A percentile compares a stretch with the other conserved stretches of the same genome.
Evolutionary conservation across 2,888 invertebrate genomes (phyloP).

Genomic region (Cosmorhoe ocellata): DNA sequence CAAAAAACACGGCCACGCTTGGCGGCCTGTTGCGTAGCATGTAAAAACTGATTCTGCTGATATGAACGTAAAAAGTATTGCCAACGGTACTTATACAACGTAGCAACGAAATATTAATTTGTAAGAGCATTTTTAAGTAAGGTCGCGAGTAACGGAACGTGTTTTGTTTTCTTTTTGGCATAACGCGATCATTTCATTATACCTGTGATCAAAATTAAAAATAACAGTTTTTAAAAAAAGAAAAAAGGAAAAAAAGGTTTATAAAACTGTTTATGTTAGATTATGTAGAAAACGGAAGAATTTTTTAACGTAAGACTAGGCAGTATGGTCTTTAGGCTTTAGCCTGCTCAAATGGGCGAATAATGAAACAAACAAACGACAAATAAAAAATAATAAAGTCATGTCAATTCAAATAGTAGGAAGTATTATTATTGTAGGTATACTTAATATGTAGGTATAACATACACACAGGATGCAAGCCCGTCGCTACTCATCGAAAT

Average conservation of each 20-base stretch:
- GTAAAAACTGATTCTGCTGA: slow-evolving; percentile 46
- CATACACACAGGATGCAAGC: too few species aligned
- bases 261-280: too few species aligned
- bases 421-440: too few species aligned
- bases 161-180: slow-evolving; percentile 10
- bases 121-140: slow-evolving; percentile 20
- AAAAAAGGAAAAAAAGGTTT: too few species aligned
- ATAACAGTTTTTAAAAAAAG: not conserved
- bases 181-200: not conserved
- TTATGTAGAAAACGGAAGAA: too few species aligned
- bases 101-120: slow-evolving; percentile 39
- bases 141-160: slow-evolving; percentile 29
- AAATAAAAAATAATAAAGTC: too few species aligned
- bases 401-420: too few species aligned
- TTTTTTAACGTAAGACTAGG: too few species aligned
- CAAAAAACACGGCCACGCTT: slow-evolving; percentile 36
- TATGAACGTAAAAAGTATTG: slow-evolving; percentile 37
- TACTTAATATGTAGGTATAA: too few species aligned
- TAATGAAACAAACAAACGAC: too few species aligned
- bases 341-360: too few species aligned
- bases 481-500: not conserved
- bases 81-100: slow-evolving; percentile 41
- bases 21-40: slow-evolving; percentile 28
- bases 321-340: too few species aligned
- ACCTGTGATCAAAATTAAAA: not conserved